These are phyloP conservation scores for Dreissena rostriformis DNA, from an alignment of 1,140 invertebrate genomes.

Conservation along the genomic window DNA sequence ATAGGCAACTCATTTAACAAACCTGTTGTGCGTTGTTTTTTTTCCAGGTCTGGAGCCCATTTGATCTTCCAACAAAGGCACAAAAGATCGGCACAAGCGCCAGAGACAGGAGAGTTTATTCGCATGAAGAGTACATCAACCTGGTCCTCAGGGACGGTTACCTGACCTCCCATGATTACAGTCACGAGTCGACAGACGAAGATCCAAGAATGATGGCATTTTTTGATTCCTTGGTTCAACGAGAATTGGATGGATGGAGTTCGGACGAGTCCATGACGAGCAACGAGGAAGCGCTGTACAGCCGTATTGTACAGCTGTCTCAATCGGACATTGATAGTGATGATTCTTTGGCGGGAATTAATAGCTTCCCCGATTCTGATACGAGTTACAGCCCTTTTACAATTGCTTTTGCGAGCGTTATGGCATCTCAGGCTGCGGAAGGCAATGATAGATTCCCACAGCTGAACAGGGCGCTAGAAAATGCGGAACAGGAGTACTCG, in stretches of 20 bases:
- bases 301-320: slow-evolving; percentile 68
- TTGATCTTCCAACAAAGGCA: slow-evolving; percentile 74
- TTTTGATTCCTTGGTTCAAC: slow-evolving; percentile 95
- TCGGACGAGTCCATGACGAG: slow-evolving; percentile 67
- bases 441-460: slow-evolving; percentile 46
- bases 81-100: neutral
- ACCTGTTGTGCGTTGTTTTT: too few species aligned
- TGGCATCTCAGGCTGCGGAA: slow-evolving; percentile 65
- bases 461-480: slow-evolving; percentile 39
- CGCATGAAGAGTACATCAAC: slow-evolving; percentile 92
- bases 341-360: slow-evolving; percentile 36
- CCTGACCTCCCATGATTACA: slow-evolving; percentile 83
- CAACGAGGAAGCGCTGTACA: slow-evolving; percentile 74
- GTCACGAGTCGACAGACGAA: slow-evolving; percentile 92
- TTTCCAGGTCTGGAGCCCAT: slow-evolving; percentile 89
- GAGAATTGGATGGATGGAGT: slow-evolving; percentile 88
- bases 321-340: slow-evolving; percentile 60
- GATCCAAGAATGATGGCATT: slow-evolving; percentile 98
- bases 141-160: slow-evolving; percentile 90
- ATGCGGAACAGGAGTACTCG: slow-evolving; percentile 32
- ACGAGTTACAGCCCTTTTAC: slow-evolving; percentile 73
- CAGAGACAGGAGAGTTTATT: slow-evolving; percentile 88
- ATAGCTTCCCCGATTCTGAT: slow-evolving; percentile 42
- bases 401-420: slow-evolving; percentile 74
- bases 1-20: too few species aligned